These are phyloP conservation scores for Acrobasis suavella DNA, from an alignment of 2,888 invertebrate genomes.

Conservation along the genomic window DNA sequence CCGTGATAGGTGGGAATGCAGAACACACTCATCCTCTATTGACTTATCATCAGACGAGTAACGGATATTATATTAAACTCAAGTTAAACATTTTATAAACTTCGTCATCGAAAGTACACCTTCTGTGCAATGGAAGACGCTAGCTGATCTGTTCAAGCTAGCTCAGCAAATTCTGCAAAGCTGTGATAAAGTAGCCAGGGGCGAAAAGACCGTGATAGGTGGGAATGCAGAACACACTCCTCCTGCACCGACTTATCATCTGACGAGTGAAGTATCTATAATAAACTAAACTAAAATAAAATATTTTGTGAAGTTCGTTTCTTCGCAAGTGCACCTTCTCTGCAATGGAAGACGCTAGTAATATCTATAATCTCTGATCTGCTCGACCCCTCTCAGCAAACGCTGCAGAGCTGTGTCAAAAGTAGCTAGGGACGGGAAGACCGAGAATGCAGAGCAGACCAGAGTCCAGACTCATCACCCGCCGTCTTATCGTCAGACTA, in stretches of 20 bases:
- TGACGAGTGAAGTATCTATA: not conserved
- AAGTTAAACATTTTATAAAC: not conserved
- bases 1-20: not conserved
- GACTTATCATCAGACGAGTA: slow-evolving; percentile 1
- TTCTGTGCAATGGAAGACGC: slow-evolving; percentile 15
- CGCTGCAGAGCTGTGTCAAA: slow-evolving; percentile 41
- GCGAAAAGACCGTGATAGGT: not conserved
- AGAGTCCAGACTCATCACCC: slow-evolving; percentile 15
- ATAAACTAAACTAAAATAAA: slow-evolving; percentile 12
- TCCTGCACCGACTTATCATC: slow-evolving; percentile 7
- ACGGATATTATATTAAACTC: slow-evolving; percentile 15
- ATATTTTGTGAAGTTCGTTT: no score
- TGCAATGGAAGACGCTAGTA: slow-evolving; percentile 10
- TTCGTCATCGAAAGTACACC: slow-evolving; percentile 3
- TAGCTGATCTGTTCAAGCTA: slow-evolving; percentile 24
- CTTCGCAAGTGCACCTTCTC: slow-evolving; percentile 18
- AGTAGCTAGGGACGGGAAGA: slow-evolving; percentile 6
- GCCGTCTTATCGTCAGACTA: slow-evolving; percentile 8
- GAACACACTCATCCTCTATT: slow-evolving; percentile 13
- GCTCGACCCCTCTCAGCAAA: slow-evolving; percentile 25
- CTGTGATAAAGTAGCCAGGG: slow-evolving; percentile 24
- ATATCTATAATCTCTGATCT: no score
- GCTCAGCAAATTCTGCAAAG: slow-evolving; percentile 41
- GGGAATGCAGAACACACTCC: slow-evolving; percentile 2
- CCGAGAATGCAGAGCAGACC: not conserved